These are phyloP conservation scores for Melanostoma scalare DNA, from an alignment of 2,888 invertebrate species.

Conservation along the genomic window DNA sequence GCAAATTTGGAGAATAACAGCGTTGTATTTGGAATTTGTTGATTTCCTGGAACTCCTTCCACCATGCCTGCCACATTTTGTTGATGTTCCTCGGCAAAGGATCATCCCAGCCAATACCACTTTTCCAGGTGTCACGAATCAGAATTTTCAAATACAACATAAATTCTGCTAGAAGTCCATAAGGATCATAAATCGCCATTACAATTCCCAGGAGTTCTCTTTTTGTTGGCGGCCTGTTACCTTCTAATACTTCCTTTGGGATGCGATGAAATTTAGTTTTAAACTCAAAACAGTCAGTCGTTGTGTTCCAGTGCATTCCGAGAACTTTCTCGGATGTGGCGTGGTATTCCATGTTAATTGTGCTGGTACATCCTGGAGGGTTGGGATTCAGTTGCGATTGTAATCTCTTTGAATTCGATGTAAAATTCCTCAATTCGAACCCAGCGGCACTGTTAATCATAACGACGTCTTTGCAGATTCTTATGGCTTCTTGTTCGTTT, in stretches of 20 bases:
- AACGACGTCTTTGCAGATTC: slow-evolving; percentile 44
- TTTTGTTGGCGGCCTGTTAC: slow-evolving; percentile 41
- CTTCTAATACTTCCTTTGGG: slow-evolving; percentile 25
- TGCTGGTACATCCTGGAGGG: too few relatives aligned
- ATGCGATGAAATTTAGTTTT: slow-evolving; percentile 34
- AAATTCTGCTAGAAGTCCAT: slow-evolving; percentile 74
- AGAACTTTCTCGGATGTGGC: neutral
- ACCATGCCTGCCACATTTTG: slow-evolving; percentile 46
- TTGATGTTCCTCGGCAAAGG: slow-evolving; percentile 25
- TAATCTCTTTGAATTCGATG: slow-evolving; percentile 40
- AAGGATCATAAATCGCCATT: slow-evolving; percentile 40
- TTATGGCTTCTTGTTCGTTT: slow-evolving; percentile 46
- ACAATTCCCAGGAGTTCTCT: slow-evolving; percentile 40
- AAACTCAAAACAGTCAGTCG: slow-evolving; percentile 59
- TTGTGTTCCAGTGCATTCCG: slow-evolving; percentile 72
- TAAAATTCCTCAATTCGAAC: slow-evolving; percentile 63
- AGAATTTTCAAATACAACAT: slow-evolving; percentile 53
- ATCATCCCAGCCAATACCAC: slow-evolving; percentile 45
- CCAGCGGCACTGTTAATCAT: slow-evolving; percentile 48
- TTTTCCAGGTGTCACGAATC: slow-evolving; percentile 43
- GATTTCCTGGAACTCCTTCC: slow-evolving; percentile 35
- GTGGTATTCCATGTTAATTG: too few relatives aligned
- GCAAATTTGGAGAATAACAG: slow-evolving; percentile 20
- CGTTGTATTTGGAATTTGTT: slow-evolving; percentile 16
- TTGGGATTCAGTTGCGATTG: too few relatives aligned